Conservation (phyloP, 2,888 invertebrate genomes). For the Tiphia femorata region DNA sequence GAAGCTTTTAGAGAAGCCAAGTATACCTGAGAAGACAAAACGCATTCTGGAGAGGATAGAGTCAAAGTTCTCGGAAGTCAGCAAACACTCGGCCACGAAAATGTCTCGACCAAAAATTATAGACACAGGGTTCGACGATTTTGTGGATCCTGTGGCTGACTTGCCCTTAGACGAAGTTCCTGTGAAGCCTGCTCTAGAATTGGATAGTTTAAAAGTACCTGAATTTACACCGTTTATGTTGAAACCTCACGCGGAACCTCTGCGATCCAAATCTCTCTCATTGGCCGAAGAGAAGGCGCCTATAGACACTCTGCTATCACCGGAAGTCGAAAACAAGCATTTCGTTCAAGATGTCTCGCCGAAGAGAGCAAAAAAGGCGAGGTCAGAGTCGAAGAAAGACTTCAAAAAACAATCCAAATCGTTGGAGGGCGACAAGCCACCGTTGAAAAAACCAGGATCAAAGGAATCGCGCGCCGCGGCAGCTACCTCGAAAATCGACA, state of each 20-base stretch:
- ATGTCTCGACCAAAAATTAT: constrained; percentile 61
- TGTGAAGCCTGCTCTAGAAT: constrained; percentile 62
- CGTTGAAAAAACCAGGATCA: constrained; percentile 59
- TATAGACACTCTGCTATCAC: constrained; percentile 64
- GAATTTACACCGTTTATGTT: constrained; percentile 65
- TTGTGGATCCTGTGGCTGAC: constrained; percentile 67
- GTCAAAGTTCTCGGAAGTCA: constrained; percentile 59
- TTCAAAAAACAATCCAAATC: constrained; percentile 67
- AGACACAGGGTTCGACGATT: constrained; percentile 66
- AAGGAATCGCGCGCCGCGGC: constrained; percentile 59
- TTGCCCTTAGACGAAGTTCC: constrained; percentile 65
- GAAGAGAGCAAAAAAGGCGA: constrained; percentile 55
- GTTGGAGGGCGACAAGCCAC: constrained; percentile 64
- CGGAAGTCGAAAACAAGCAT: constrained; percentile 63
- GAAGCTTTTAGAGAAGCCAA: constrained; percentile 58
- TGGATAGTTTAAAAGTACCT: constrained; percentile 65
- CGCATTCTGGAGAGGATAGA: constrained; percentile 65
- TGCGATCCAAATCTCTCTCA: constrained; percentile 64
- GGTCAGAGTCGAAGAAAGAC: constrained; percentile 62
- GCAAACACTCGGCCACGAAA: constrained; percentile 53
- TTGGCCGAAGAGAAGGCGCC: constrained; percentile 66
- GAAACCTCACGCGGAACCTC: constrained; percentile 62
- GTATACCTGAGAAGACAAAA: constrained; percentile 66
- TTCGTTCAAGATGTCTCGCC: constrained; percentile 65
- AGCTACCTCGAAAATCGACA: constrained; percentile 61